Percentiles rank a stretch among this genome's conserved stretches.
Conservation (phyloP, 2,797 vertebrate genomes). For the Sebastiscus albofasciatus region DNA sequence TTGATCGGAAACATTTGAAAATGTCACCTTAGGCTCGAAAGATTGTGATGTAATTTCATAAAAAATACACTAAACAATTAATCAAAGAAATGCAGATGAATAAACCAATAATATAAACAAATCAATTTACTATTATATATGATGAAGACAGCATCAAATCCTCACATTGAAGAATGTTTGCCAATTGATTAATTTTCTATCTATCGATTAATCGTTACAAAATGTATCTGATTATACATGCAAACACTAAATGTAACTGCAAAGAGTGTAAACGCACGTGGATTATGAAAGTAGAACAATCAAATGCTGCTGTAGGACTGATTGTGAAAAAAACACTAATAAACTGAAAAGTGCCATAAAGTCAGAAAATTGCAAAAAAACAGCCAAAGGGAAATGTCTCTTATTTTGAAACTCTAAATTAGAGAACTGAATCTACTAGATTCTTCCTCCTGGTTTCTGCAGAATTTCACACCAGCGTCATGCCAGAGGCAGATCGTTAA, state of each 20-base stretch:
- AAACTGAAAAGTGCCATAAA: not conserved
- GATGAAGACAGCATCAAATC: not conserved
- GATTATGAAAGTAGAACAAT: not conserved
- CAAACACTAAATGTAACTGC: not conserved
- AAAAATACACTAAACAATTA: not conserved
- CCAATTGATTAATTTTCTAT: not conserved
- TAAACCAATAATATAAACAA: not conserved
- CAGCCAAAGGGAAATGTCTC: not conserved
- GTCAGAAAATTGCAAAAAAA: not conserved
- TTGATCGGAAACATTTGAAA: not conserved
- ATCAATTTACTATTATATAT: not conserved
- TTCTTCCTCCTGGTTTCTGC: conserved; percentile 13
- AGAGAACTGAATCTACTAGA: not conserved
- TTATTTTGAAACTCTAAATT: not conserved
- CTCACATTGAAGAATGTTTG: not conserved
- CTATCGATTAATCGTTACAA: not conserved
- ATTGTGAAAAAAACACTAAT: not conserved
- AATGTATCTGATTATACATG: not conserved
- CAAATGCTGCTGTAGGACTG: not conserved
- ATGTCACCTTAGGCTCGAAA: not conserved
- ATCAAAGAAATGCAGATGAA: not conserved
- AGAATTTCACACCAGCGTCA: not conserved
- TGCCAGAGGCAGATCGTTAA: not conserved
- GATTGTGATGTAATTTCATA: not conserved
- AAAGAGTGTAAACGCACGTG: not conserved